These are phyloP conservation scores for Eulemur macaco DNA, from an alignment of 2,113 vertebrate genomes.

Conservation along the genomic window DNA sequence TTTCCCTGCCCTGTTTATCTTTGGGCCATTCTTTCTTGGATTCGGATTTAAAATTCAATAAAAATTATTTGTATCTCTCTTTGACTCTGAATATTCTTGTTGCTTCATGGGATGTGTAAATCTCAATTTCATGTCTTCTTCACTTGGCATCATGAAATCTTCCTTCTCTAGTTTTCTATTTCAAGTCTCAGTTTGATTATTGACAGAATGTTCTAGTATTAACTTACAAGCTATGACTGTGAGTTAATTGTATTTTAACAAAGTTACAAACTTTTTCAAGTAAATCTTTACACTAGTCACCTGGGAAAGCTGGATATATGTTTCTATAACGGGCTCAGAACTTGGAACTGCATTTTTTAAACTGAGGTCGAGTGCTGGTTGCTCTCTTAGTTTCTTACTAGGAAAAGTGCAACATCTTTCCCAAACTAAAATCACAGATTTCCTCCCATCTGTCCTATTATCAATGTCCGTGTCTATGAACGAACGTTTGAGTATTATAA, in stretches of 20 bases:
- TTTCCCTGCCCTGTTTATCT: background rate
- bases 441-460: background rate
- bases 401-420: background rate
- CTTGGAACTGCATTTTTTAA: constrained; percentile 1
- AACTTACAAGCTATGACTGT: background rate
- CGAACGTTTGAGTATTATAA: background rate
- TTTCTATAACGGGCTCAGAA: background rate
- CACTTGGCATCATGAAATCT: background rate
- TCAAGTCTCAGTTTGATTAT: constrained; percentile 8
- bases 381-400: background rate
- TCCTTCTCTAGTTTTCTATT: background rate
- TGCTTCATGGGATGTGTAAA: background rate
- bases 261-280: background rate
- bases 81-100: background rate
- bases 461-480: background rate
- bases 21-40: background rate
- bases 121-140: background rate
- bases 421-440: background rate
- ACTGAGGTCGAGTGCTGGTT: background rate
- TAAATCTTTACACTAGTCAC: background rate
- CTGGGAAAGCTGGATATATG: background rate
- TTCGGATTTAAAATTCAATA: background rate
- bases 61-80: background rate
- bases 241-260: constrained; percentile 23
- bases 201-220: background rate